Base-by-base conservation (phyloP, 2,888 invertebrate genomes). In the Prostheceraeus crozeri region DNA sequence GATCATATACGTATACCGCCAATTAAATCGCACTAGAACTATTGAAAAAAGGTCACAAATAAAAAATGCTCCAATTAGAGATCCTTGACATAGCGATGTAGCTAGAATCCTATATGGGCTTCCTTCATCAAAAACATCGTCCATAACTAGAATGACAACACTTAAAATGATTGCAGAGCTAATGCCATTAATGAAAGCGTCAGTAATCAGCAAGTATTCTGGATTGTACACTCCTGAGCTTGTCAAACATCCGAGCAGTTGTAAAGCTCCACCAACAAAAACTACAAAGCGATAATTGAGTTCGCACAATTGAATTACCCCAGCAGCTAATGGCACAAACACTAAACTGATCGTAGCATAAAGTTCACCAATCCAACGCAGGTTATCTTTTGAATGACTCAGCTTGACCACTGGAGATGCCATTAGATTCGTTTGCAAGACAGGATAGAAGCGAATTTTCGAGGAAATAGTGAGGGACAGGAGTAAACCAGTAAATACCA, bases 61-160 rank as follows among this genome's bases (percentile, higher is more conserved):
- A 16, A 51, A 51, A n/a, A 56, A 35, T 4, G 56, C 35, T 16
- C 48, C 56, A 3, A 56, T 51, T 11, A 35, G 16, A 3, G 56
- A 56, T 3, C 56, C 56, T 51, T 56, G 56, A 51, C 56, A 56
- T 23, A 56, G 45, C 8, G 56, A 46, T 6, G 56, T 56, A 3
- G 56, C 56, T 3, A 35, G 4, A 6, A 56, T 21, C 23, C 56
- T 4, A 19, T 46, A 56, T 45, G n/a, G 14, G 4, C 23, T 35
- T 14, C n/a, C 35, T 51, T 56, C 35, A 4, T 35, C 16, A 51
- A 56, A 56, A 21, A 16, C 16, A 16, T 31, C 35, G 23, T 56
- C 56, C n/a, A 56, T 19, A 35, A 40, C 19, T 11, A 56, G 35
- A 10, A 56, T 35, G n/a, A 56, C 23, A 8, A 56, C 56, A 8